Percentiles rank a stretch among this genome's conserved stretches.
Conservation (phyloP, 2,113 vertebrate species). For the Copsychus sechellarum region DNA sequence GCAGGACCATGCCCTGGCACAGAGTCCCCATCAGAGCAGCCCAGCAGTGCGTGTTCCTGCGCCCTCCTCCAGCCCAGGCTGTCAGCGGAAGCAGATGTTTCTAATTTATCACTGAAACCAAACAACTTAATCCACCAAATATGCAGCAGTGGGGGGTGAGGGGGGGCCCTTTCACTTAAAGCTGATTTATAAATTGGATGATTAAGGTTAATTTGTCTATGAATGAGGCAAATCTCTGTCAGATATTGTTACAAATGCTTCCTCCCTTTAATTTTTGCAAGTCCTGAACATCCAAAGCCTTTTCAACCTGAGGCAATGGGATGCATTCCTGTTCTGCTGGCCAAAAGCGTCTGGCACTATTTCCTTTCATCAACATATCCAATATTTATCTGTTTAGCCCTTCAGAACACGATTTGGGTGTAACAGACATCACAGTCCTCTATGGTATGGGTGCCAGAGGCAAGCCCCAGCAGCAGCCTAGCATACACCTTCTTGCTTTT, state of each 20-base stretch:
- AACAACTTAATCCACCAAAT: constrained; percentile 66
- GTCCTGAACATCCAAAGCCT: neutral
- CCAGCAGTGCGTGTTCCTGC: fast-evolving
- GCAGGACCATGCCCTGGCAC: neutral
- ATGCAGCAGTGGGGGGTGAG: constrained; percentile 32
- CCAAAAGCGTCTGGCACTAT: neutral
- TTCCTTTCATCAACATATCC: neutral
- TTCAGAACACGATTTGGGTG: neutral
- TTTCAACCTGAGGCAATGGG: neutral
- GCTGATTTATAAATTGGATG: constrained; percentile 39
- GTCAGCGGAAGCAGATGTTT: constrained; percentile 50
- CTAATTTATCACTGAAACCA: constrained; percentile 43
- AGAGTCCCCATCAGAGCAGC: fast-evolving
- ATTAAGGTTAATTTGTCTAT: constrained; percentile 41
- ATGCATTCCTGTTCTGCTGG: neutral
- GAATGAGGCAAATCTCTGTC: constrained; percentile 10
- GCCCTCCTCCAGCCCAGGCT: neutral
- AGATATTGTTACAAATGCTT: neutral
- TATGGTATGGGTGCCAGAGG: neutral
- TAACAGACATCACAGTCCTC: neutral
- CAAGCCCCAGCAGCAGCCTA: neutral
- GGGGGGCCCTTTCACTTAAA: constrained; percentile 15
- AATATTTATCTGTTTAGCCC: neutral
- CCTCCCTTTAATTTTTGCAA: constrained; percentile 2
- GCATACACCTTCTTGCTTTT: neutral